Evolutionary conservation across 1,140 invertebrate genomes (phyloP), one percentile per base, ranked within the genome.

Genomic region (Rhynchophorus ferrugineus): DNA sequence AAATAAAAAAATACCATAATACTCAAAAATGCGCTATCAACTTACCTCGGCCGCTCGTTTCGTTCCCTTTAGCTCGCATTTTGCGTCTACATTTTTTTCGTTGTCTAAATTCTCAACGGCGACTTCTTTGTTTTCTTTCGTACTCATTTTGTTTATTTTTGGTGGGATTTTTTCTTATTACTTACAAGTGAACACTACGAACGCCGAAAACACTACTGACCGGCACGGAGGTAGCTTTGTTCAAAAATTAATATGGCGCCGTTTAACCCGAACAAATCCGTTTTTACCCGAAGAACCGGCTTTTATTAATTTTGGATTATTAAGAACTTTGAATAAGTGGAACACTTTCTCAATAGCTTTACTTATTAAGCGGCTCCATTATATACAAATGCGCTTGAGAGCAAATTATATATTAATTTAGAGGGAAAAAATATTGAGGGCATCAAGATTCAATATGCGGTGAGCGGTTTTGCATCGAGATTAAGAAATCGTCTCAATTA

Each of bases 21-120:
- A 36, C 37, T 50, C 51, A 54, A 55, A 46, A 51, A 51, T 45
- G 50, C 49, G 46, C 29, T 56, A 57, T 56, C 42, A 53, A 82
- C 84, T 85, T 74, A 89, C 87, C 79, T 89, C 87, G 63, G 85
- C 84, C 73, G 86, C 79, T 78, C 87, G 83, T 76, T 90, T 89
- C 69, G 83, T 85, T 70, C 85, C 86, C 77, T 89, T 89, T 61
- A 88, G 75, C 65, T 87, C 85, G 69, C 82, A 83, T 76, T 89
- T 88, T 35, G 79, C 78, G 70, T 87, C 84, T 39, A 64, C 71
- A 50, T 73, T 71, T 74, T 85, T 86, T 69, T 86, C 84, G 71
- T 82, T 85, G 68, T 84, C 83, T 60, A 77, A 74, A 77, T 88
- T 88, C 71, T 87, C 85, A 49, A 87, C 82, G 58, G 82, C 84